Percentiles rank a stretch among this genome's conserved stretches.
Conservation (phyloP, 2,113 vertebrate species). For the Myrmecobius fasciatus region DNA sequence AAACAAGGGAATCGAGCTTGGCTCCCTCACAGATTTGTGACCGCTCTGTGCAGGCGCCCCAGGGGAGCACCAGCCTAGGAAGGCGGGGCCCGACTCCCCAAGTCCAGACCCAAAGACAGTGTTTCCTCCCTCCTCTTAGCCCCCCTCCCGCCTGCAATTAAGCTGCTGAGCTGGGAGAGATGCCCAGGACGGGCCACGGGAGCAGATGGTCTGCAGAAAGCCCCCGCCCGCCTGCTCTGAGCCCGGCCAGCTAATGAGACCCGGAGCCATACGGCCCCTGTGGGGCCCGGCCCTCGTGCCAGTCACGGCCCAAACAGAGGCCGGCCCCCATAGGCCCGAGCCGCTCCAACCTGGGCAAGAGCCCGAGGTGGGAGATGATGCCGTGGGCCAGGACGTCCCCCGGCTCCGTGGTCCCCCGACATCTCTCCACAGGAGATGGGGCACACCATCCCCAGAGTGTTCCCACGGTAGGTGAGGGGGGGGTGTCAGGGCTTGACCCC, state of each 20-base stretch:
- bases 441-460: neutral
- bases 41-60: no score
- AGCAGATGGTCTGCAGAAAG: neutral
- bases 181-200: neutral
- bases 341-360: no score
- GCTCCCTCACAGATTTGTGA: neutral
- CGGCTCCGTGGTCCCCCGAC: neutral
- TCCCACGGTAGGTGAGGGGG: neutral
- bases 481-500: no score
- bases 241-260: neutral
- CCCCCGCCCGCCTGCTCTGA: neutral
- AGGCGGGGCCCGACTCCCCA: neutral
- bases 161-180: neutral
- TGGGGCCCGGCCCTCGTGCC: no score
- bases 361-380: no score
- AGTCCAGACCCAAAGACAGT: neutral
- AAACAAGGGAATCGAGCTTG: neutral
- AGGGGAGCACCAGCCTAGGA: neutral
- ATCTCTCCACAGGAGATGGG: neutral
- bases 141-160: neutral
- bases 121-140: no score
- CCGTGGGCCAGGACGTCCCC: no score
- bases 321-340: no score
- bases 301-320: neutral
- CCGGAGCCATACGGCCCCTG: neutral